These are phyloP conservation scores for Numenius arquata DNA, from an alignment of 2,113 vertebrate genomes.

Conservation along the genomic window DNA sequence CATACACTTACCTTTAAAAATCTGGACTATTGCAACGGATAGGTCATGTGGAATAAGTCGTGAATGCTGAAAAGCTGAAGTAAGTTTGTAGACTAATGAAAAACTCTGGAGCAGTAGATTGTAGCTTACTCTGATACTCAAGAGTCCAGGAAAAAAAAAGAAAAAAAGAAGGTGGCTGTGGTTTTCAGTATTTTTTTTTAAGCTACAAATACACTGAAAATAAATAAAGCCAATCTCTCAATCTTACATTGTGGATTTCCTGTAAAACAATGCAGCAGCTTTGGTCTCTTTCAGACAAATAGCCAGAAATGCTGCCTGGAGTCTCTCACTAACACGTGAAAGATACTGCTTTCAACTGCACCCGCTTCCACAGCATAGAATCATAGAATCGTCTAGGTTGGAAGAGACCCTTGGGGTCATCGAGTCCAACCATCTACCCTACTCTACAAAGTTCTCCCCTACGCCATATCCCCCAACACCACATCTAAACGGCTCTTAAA, in stretches of 20 bases:
- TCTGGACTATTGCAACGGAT: background rate
- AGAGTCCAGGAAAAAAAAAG: background rate
- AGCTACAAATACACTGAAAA: background rate
- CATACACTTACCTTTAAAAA: background rate
- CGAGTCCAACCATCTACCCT: too few species aligned
- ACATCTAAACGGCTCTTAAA: too few species aligned
- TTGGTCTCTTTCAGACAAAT: background rate
- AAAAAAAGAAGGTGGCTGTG: rapidly evolving
- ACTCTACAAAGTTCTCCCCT: too few species aligned
- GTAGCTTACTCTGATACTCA: background rate
- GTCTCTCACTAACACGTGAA: background rate
- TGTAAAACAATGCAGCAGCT: background rate
- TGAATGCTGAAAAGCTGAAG: background rate
- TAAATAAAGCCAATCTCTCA: too few species aligned
- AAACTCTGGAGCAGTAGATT: background rate
- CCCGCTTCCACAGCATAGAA: background rate
- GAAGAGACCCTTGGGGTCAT: too few species aligned
- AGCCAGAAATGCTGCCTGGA: background rate
- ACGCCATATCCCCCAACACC: too few species aligned
- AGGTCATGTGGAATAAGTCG: background rate
- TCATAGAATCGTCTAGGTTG: too few species aligned
- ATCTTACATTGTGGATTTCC: background rate
- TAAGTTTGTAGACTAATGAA: background rate
- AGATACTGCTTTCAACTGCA: background rate
- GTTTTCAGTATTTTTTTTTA: background rate